Percentiles rank a stretch among this genome's conserved stretches.
These are phyloP conservation scores for Platysteira castanea DNA, from an alignment of 2,113 vertebrate species.

Conservation along the genomic window DNA sequence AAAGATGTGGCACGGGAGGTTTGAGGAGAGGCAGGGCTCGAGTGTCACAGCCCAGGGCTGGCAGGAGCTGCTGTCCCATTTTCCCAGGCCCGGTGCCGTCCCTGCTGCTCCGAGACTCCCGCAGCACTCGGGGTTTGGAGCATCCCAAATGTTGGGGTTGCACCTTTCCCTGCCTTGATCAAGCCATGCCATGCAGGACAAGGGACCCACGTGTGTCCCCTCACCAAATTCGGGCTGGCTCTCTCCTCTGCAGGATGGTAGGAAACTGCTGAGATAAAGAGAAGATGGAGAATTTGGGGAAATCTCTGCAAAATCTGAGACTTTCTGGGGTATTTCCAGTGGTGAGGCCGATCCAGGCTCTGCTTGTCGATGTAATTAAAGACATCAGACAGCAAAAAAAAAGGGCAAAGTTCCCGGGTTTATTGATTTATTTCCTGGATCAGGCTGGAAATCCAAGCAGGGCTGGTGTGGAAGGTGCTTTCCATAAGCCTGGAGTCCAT, in stretches of 20 bases:
- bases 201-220: background rate
- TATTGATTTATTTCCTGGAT: background rate
- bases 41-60: background rate
- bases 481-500: background rate
- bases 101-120: background rate
- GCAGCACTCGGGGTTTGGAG: background rate
- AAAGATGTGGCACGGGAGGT: background rate
- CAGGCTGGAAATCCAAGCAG: background rate
- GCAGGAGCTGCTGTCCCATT: background rate
- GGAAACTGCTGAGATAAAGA: background rate
- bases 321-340: conserved; percentile 25
- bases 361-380: background rate
- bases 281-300: background rate
- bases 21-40: background rate
- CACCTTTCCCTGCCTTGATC: background rate
- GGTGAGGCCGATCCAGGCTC: background rate
- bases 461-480: conserved; percentile 41
- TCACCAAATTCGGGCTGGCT: background rate
- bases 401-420: background rate
- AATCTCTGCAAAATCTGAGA: background rate
- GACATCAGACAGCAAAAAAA: background rate
- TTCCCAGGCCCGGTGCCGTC: background rate
- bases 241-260: background rate
- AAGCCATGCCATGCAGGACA: accelerated
- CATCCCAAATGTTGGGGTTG: background rate